Conservation (phyloP, 2,113 vertebrate genomes). For the human region GRCh38 chr13:46178001-46178500, state of each 20-base stretch:
- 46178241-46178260: neutral
- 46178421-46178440: neutral
- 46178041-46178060: neutral
- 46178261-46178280: fast-evolving
- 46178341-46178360: slow-evolving; percentile 24
- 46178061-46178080: neutral
- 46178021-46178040: neutral
- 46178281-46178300: neutral
- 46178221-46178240: neutral
- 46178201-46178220: neutral
- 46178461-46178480: neutral
- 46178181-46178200: neutral
- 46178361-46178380: neutral
- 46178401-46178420: neutral
- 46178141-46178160: neutral
- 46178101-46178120: neutral
- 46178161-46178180: neutral
- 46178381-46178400: slow-evolving; percentile 25
- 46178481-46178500: neutral
- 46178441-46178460: neutral
- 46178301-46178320: neutral
- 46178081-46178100: neutral
- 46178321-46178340: slow-evolving; percentile 51
- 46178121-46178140: neutral
- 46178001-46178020: neutral